Evolutionary conservation across 2,113 vertebrate genomes (phyloP), one percentile per base, ranked within the genome.

Genomic region (Microcebus ravelobensis): DNA sequence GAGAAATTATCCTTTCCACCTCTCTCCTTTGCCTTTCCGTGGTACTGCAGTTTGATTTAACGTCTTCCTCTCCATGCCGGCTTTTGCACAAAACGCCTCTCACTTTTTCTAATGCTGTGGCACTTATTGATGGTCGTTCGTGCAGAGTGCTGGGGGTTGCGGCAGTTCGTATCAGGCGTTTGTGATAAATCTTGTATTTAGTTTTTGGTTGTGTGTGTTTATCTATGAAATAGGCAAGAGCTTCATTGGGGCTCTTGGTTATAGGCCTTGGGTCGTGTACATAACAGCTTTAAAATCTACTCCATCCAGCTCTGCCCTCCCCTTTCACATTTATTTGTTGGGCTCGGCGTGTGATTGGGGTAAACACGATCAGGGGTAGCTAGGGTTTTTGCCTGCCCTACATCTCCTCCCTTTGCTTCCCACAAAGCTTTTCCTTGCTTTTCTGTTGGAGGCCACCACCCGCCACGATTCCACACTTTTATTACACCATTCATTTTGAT

Each of bases 1-100:
- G 95, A 97, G 95, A 95, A 97, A 96, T 94, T 50, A 94, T 91
- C 90, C 96, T 96, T 97, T 96, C 83, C 61, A 92, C 87, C 74
- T 94, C 96, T 94, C 96, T 84, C 9, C 95, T 76, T 93, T 96
- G 65, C 91, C 84, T 97, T 97, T 95, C 94, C 50, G 29, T 59
- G 82, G 94, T 42, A 57, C 80, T 45, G 48, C 0, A 3, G 12
- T 12, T 82, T 96, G 96, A 94, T 97, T 97, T 96, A 95, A 96
- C 3, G 29, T 68, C 55, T 79, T 80, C 73, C 45, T 77, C 42
- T 61, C 13, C 4, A 90, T 3, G 52, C 88, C 74, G 59, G 86
- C 91, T 91, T 84, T 96, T 90, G 95, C 61, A 67, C 94, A 95
- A 81, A 92, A 91, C 59, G 76, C 52, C 70, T 91, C 77, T 94